Evolutionary conservation across 1,140 invertebrate genomes (phyloP).

Genomic region (Leptestheria dahalacensis): DNA sequence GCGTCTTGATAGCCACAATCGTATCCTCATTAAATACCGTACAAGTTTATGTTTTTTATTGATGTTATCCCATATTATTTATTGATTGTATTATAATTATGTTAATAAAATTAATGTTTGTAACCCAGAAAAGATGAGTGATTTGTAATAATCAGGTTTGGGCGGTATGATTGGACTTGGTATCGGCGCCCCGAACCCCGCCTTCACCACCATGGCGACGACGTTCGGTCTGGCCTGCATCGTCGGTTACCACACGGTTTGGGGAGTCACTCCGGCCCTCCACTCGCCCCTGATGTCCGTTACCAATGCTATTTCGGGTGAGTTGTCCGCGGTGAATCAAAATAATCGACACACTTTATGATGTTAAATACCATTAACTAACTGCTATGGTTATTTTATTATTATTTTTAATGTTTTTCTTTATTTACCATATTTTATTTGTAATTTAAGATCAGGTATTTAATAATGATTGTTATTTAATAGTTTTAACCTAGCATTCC

Average conservation of each 20-base stretch:
- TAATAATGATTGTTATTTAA: no score
- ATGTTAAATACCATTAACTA: not conserved
- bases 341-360: no score
- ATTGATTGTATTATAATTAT: not conserved
- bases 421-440: no score
- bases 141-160: no score
- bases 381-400: no score
- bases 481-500: no score
- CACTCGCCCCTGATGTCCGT: constrained; percentile 87
- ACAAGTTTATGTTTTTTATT: not conserved
- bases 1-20: not conserved
- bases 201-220: constrained; percentile 74
- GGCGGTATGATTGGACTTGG: constrained; percentile 53
- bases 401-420: no score
- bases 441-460: no score
- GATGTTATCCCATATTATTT: not conserved
- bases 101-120: constrained; percentile 4
- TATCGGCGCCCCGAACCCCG: constrained; percentile 55
- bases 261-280: constrained; percentile 77
- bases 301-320: constrained; percentile 72
- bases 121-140: no score
- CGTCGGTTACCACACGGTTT: constrained; percentile 81
- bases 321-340: no score
- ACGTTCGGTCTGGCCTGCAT: constrained; percentile 68
- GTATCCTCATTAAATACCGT: no score